Base-by-base conservation (phyloP, 2,797 vertebrate species). In the Sylvia borin region DNA sequence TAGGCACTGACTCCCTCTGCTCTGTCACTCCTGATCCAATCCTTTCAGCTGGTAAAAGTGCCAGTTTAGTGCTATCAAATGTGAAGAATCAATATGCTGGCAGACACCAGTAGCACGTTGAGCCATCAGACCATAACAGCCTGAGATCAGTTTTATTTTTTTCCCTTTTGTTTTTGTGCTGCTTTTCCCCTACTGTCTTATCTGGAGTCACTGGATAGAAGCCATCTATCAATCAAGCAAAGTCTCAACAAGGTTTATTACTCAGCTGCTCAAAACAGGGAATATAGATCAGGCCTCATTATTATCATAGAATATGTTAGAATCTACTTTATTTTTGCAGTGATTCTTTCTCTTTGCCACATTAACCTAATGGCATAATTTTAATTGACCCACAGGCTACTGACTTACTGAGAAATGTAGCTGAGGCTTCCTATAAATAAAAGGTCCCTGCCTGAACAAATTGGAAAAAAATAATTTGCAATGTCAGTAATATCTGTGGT, bases 41-140 rank as follows among this genome's bases (percentile, higher is more conserved):
- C 84, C 84, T 93, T 74, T 60, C 92, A 91, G 86, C 15, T 83
- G 90, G 95, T 64, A 42, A 62, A 93, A 93, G 71, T 90, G 92
- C 95, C 85, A 88, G 51, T 91, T 97, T 83, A 90, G 73, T 82
- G 85, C 85, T 94, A 96, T 93, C 95, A 95, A 95, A 97, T 94
- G 91, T 85, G 91, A 92, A 76, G 93, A 95, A 96, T 97, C 94
- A 95, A 95, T 96, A 95, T 93, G 91, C 96, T 96, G 96, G 90
- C 96, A 97, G 92, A 82, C 91, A 95, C 79, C 64, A 88, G 86
- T 32, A 93, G 91, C 86, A 80, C 58, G 34, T 88, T 95, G 92
- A 97, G 92, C 90, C 95, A 96, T 79, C 82, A 94, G 95, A 96
- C 90, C 95, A 81, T 90, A 94, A 90, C 92, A 96, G 95, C 57